These are phyloP conservation scores for Channa striata DNA, from an alignment of 2,797 vertebrate species.

Conservation along the genomic window DNA sequence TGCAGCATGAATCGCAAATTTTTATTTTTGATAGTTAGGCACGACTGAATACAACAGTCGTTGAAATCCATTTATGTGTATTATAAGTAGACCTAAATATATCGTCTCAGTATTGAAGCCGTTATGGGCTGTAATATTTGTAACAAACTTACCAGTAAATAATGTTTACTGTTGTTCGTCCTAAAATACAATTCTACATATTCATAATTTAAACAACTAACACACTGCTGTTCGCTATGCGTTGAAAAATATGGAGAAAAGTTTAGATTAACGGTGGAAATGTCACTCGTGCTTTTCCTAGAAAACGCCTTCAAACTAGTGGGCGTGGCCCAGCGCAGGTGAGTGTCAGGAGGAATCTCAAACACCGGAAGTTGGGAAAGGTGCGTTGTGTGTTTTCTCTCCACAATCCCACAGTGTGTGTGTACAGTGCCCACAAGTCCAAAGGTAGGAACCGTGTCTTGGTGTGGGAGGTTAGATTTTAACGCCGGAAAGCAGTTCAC, in stretches of 20 bases:
- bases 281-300: rapidly evolving
- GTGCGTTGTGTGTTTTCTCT: background rate
- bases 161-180: background rate
- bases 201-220: too few relatives aligned
- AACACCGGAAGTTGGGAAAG: constrained; percentile 48
- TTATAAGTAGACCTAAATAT: background rate
- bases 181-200: background rate
- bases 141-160: background rate
- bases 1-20: constrained; percentile 53
- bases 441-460: constrained; percentile 42
- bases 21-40: constrained; percentile 29
- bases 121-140: background rate
- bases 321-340: constrained; percentile 74
- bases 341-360: constrained; percentile 12
- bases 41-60: background rate
- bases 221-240: too few relatives aligned
- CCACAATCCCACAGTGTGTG: constrained; percentile 1
- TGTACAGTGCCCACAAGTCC: background rate
- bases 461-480: background rate
- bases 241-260: background rate
- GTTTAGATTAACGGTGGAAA: background rate
- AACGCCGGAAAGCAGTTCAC: background rate
- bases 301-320: background rate
- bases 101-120: background rate
- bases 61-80: too few relatives aligned